A percentile compares a stretch with the other conserved stretches of the same genome.
phyloP scores from a whole-genome alignment of 1,140 invertebrate species.

The Lanistes nyassanus region DNA sequence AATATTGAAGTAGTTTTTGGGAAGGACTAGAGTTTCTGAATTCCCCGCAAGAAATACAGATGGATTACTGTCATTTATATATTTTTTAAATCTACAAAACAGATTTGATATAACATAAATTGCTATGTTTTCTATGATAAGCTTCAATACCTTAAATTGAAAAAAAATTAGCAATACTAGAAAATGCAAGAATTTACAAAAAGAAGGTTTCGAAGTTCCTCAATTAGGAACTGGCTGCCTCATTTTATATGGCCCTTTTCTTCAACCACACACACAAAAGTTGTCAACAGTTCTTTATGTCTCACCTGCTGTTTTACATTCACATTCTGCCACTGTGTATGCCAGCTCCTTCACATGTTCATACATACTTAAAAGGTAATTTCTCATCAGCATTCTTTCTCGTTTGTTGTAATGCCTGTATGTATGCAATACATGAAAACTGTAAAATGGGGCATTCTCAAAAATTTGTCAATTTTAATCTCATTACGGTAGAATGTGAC shows the following conservation, averaged over 20 bases:
- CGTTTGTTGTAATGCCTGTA: neutral
- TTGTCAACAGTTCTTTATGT: too few species aligned
- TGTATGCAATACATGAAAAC: neutral
- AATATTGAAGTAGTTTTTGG: constrained; percentile 59
- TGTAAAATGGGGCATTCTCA: too few species aligned
- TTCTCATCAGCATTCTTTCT: constrained; percentile 19
- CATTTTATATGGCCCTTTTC: neutral
- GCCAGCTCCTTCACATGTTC: constrained; percentile 61
- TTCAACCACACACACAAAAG: too few species aligned
- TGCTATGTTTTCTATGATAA: too few species aligned
- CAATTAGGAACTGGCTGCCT: neutral
- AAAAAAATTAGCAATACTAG: constrained; percentile 3
- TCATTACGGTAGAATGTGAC: too few species aligned
- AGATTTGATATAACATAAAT: too few species aligned
- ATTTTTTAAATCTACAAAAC: neutral
- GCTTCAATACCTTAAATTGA: neutral
- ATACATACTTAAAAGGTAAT: constrained; percentile 61
- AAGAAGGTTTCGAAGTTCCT: neutral
- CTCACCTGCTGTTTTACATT: constrained; percentile 52
- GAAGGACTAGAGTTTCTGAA: constrained; percentile 43
- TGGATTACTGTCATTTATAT: too few species aligned
- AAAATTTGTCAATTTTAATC: too few species aligned
- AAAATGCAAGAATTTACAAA: too few species aligned
- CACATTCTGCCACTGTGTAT: constrained; percentile 54
- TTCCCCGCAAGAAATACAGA: constrained; percentile 9